Base-by-base conservation (phyloP, 2,797 vertebrate genomes). In the Chloroceryle amazona region DNA sequence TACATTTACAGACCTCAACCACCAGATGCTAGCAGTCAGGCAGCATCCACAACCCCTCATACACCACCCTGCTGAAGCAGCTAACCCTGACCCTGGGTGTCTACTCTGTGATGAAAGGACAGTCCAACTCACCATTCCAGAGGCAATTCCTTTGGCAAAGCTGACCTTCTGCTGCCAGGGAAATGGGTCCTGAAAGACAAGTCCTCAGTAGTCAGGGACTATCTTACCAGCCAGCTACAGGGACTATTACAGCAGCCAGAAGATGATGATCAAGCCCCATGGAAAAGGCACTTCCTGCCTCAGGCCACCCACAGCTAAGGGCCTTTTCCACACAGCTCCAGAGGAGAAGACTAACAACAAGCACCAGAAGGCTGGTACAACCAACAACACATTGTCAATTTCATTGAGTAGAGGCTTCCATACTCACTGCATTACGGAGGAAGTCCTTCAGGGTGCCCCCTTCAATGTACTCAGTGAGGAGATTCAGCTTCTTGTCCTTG, bases 121-220 rank as follows among this genome's bases (percentile, higher is more conserved):
- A 65, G 71, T 29, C 52, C 4, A 44, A 98, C 99, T 99, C 97
- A 99, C 99, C 99, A 99, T 99, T 97, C 99, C 99, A 52, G 99
- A 99, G 31, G 99, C 98, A 61, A 99, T 99, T 97, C 99, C 98
- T 98, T 99, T 99, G 94, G 99, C 99, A 98, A 99, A 99, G 96
- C 99, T 99, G 97, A 99, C 99, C 84, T 99, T 99, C 98, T 99
- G 99, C 83, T 99, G 98, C 99, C 99, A 99, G 95, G 99, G 98
- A 98, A 99, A 99, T 0, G 98, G 98, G 78, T 99, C 99, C 99
- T 99, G 97, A 95, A 96, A 95, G 86, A 81, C 37, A 93, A 92
- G 81, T 31, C 25, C 52, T 91, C 51, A 78, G 15, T 9, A n/a
- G 71, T 86, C 65, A 83, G 73, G 37, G 44, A 26, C 33, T 19